Evolutionary conservation across 2,113 vertebrate genomes (phyloP).

Genomic region (Vulpes lagopus): DNA sequence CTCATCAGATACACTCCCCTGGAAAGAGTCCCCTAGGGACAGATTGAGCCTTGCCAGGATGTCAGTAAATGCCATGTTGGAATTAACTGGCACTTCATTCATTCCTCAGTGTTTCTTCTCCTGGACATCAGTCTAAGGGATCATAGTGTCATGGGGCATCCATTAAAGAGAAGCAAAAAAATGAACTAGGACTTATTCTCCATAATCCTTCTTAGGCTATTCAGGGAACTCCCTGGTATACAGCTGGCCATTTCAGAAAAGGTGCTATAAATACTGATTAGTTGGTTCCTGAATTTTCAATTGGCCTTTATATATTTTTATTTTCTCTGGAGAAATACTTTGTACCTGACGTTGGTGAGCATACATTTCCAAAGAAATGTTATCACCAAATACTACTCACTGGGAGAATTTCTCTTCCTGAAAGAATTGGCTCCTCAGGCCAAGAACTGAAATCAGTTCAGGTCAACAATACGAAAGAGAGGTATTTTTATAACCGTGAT

Average conservation of each 20-base stretch:
- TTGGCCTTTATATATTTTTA: background rate
- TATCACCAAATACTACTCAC: background rate
- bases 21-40: background rate
- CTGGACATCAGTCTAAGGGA: conserved; percentile 53
- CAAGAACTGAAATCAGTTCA: conserved; percentile 28
- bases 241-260: conserved; percentile 52
- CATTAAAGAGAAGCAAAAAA: conserved; percentile 66
- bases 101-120: conserved; percentile 49
- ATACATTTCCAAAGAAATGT: conserved; percentile 36
- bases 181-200: conserved; percentile 55
- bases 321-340: conserved; percentile 27
- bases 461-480: background rate
- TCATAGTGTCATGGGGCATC: background rate
- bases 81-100: conserved; percentile 71
- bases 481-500: background rate
- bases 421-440: too few species aligned
- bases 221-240: background rate
- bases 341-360: background rate
- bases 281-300: background rate
- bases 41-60: conserved; percentile 23
- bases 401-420: background rate
- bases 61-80: conserved; percentile 64
- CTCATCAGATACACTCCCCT: conserved; percentile 6
- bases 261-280: background rate
- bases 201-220: background rate